These are phyloP conservation scores for Porphyrio hochstetteri DNA, from an alignment of 2,113 vertebrate genomes.

Conservation along the genomic window DNA sequence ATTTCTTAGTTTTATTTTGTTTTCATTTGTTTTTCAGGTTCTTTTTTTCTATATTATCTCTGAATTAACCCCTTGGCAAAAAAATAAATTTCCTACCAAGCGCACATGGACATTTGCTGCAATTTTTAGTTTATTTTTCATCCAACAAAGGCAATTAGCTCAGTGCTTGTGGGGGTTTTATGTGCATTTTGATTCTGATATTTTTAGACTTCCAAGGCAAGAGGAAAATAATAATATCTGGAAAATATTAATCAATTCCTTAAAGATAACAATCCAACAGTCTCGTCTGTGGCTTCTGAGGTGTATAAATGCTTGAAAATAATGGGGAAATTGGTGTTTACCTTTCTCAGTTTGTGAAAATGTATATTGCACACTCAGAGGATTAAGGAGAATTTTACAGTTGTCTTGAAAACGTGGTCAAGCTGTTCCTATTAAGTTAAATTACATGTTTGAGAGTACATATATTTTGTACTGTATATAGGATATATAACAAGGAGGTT, in stretches of 20 bases:
- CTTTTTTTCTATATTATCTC: not conserved
- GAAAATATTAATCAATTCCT: not conserved
- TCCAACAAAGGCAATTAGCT: not conserved
- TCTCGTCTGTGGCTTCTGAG: not conserved
- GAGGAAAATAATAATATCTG: not conserved
- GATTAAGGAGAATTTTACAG: not conserved
- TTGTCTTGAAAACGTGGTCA: not conserved
- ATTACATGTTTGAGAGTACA: not conserved
- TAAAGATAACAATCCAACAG: not conserved
- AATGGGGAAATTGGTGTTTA: not conserved
- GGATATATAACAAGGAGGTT: fast-evolving
- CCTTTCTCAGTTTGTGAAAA: not conserved
- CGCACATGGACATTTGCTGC: not conserved
- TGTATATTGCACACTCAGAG: not conserved
- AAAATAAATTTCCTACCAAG: not conserved
- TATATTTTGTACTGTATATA: not conserved
- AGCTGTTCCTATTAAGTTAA: not conserved
- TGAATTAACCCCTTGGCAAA: not conserved
- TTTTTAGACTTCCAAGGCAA: not conserved
- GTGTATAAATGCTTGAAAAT: not conserved
- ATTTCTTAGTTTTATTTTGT: not conserved
- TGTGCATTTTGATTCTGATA: not conserved
- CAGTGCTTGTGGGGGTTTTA: not conserved
- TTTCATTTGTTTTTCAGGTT: not conserved
- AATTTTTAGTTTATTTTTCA: not conserved